Base-by-base conservation (phyloP, 2,113 vertebrate species). In the Mohoua ochrocephala region DNA sequence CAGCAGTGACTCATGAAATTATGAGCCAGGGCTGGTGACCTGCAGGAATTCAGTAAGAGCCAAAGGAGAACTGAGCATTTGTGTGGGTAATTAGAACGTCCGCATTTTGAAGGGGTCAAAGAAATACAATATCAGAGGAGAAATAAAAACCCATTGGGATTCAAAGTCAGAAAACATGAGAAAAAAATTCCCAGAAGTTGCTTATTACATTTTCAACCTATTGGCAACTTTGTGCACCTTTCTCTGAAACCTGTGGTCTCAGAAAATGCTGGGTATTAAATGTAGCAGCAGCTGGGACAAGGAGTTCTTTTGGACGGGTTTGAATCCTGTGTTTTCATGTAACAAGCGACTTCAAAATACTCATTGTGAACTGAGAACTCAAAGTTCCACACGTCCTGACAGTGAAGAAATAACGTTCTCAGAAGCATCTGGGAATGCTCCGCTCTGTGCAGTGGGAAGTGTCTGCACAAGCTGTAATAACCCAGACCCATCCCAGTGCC, bases 1-100 rank as follows among this genome's bases (percentile, higher is more conserved):
- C 94, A 96, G 90, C 95, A 93, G 70, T 94, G 95, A 97, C 92
- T 95, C 94, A 95, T 69, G 91, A 30, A 96, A 93, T 85, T 22
- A 82, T 19, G 70, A 97, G 91, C 70, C 78, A 76, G 78, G 65
- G 65, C 78, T 78, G 70, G 67, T 85, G 92, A 93, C 94, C 94
- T 97, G 90, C 94, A 93, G 90, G 78, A 76, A 84, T 84, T 64
- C 68, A 79, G 78, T 3, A 24, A 50, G 22, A 95, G 90, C 39
- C 42, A 74, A 89, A 89, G 78, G 61, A 82, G 61, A 93, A 74
- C 26, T 18, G 85, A 91, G 70, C 44, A 1, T 91, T 87, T 70
- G 16, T 63, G 68, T 77, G 50, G 76, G 47, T 84, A 91, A 95
- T 95, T 67, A 91, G 42, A 81, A 88, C 1, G 11, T 27, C 39